These are phyloP conservation scores for Picathartes gymnocephalus DNA, from an alignment of 2,113 vertebrate genomes.

Conservation along the genomic window DNA sequence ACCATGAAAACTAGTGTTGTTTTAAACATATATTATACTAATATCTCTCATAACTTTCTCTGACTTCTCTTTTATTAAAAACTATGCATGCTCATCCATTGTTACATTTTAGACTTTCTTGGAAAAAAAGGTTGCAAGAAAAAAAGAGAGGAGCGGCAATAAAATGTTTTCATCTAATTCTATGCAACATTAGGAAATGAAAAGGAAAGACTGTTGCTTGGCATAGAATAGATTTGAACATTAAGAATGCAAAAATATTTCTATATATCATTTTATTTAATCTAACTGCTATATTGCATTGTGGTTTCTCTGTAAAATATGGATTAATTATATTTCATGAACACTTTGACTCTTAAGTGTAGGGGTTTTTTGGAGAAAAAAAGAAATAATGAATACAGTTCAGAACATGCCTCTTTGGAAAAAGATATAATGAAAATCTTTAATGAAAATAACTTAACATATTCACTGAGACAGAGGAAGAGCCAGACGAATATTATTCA, in stretches of 20 bases:
- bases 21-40: constrained; percentile 56
- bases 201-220: not conserved
- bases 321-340: not conserved
- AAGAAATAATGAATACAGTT: not conserved
- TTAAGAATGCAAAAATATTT: not conserved
- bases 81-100: not conserved
- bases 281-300: not conserved
- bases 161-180: not conserved
- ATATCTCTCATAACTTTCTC: constrained; percentile 49
- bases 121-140: not conserved
- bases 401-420: not conserved
- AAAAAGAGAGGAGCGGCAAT: not conserved
- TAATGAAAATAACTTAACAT: not conserved
- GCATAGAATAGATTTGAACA: not conserved
- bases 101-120: not conserved
- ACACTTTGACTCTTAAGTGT: not conserved
- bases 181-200: not conserved
- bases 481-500: not conserved
- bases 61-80: constrained; percentile 63
- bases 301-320: not conserved
- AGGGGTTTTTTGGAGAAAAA: rapidly evolving
- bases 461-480: not conserved
- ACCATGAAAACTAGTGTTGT: constrained; percentile 46
- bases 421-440: not conserved
- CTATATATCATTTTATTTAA: not conserved